Percentiles rank a stretch among this genome's conserved stretches.
These are phyloP conservation scores for Poecilia wingei DNA, from an alignment of 2,797 vertebrate species.

Conservation along the genomic window DNA sequence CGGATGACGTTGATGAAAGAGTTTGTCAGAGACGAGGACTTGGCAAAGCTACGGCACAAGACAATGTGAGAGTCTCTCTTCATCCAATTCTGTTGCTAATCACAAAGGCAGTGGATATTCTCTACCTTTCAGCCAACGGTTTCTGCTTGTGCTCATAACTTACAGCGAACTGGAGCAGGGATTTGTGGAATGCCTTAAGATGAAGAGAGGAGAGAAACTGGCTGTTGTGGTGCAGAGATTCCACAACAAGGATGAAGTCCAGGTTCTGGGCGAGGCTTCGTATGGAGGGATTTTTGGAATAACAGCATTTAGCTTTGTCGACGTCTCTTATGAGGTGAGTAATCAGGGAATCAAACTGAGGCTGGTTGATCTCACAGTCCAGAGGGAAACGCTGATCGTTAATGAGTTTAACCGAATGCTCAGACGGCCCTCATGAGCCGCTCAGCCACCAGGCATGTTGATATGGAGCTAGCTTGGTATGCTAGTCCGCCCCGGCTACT, in stretches of 20 bases:
- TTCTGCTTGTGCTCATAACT: background rate
- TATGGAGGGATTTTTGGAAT: background rate
- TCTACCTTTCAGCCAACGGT: background rate
- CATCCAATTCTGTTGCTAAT: no score
- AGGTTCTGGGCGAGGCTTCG: background rate
- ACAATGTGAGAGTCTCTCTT: no score
- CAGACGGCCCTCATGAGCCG: no score
- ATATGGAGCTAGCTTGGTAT: no score
- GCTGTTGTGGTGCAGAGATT: slow-evolving; percentile 1
- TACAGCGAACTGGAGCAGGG: background rate
- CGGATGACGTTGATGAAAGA: no score
- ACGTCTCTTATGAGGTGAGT: background rate
- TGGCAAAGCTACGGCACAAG: accelerated
- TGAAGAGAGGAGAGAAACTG: background rate
- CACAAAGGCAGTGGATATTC: no score
- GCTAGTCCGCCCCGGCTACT: no score
- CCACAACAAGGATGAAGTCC: background rate
- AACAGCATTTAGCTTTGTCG: background rate
- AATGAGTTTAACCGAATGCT: no score
- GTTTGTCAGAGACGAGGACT: no score
- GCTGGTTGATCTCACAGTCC: background rate
- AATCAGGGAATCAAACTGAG: background rate
- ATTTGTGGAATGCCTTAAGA: background rate
- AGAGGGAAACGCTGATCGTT: background rate
- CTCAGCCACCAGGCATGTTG: no score